Evolutionary conservation across 2,113 vertebrate species (phyloP).

Genomic region (Budorcas taxicolor): DNA sequence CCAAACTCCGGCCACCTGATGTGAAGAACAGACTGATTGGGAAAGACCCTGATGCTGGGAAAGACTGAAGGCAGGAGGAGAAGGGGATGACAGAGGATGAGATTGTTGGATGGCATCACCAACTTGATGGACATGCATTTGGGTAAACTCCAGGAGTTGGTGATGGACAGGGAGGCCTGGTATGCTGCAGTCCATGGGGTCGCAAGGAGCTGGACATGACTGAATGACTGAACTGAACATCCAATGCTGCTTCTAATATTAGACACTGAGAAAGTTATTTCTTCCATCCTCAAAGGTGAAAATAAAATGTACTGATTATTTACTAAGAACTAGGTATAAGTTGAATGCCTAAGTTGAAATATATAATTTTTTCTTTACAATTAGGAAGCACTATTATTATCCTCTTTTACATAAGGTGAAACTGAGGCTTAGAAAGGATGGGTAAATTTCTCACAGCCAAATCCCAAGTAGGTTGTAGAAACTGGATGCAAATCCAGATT

Average conservation of each 20-base stretch:
- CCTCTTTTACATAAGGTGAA: constrained; percentile 17
- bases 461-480: background rate
- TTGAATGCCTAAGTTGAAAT: constrained; percentile 25
- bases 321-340: background rate
- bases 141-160: background rate
- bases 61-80: background rate
- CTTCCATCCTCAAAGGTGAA: constrained; percentile 22
- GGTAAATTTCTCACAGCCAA: background rate
- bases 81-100: background rate
- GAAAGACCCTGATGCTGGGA: background rate
- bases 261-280: background rate
- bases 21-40: background rate
- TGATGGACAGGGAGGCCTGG: background rate
- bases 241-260: background rate
- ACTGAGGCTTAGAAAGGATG: background rate
- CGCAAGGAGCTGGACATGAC: background rate
- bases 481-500: background rate
- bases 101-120: background rate
- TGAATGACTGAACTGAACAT: background rate
- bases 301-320: background rate
- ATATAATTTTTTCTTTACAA: constrained; percentile 5
- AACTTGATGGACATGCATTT: background rate
- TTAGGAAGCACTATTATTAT: constrained; percentile 16
- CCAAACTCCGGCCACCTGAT: background rate
- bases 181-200: background rate